Evolutionary conservation across 2,888 invertebrate species (phyloP).

Genomic region (Chirona hameri): DNA sequence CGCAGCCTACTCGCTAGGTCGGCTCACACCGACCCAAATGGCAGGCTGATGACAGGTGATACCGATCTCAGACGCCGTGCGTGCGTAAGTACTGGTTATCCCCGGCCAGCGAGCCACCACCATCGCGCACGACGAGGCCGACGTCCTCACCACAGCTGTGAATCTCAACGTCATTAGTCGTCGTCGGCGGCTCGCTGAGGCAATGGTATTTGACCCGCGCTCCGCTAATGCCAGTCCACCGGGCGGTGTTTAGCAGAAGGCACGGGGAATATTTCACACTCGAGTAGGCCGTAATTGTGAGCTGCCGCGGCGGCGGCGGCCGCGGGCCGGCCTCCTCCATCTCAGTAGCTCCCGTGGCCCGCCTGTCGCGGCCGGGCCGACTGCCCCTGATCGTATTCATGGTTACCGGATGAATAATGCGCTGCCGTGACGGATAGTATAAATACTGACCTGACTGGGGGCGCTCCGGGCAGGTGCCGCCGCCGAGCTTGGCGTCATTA

Average conservation of each 20-base stretch:
- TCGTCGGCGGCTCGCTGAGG: background rate
- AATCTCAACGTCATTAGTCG: background rate
- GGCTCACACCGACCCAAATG: background rate
- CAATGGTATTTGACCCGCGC: background rate
- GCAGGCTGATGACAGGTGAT: background rate
- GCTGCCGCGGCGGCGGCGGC: background rate
- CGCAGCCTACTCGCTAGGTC: background rate
- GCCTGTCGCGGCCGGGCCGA: background rate
- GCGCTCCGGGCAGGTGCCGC: background rate
- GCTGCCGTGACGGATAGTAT: background rate
- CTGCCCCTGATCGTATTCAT: background rate
- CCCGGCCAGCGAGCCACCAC: too few relatives aligned
- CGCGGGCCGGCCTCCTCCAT: background rate
- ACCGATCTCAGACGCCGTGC: background rate
- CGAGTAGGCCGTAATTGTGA: background rate
- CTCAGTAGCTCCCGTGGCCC: background rate
- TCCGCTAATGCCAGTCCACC: background rate
- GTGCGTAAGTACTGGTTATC: background rate
- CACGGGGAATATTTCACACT: constrained; percentile 6
- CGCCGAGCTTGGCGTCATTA: background rate
- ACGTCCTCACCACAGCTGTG: background rate
- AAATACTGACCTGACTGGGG: background rate
- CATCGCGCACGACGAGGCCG: background rate
- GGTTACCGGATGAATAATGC: background rate
- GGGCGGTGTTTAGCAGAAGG: background rate